These are phyloP conservation scores for Lophius americanus DNA, from an alignment of 2,797 vertebrate genomes.

Conservation along the genomic window DNA sequence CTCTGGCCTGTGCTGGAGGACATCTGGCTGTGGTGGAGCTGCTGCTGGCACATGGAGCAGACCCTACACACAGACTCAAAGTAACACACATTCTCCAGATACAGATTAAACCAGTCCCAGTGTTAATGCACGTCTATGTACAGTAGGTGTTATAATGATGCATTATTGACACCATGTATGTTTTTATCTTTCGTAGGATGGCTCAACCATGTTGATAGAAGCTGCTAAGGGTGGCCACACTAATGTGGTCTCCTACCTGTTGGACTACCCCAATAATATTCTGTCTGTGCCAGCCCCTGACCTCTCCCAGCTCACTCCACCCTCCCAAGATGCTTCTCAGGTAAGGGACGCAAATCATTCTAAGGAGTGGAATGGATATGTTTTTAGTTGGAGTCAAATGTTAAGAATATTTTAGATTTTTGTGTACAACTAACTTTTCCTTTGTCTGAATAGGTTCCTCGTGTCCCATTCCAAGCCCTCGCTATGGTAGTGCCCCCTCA, in stretches of 20 bases:
- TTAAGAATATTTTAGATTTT: neutral
- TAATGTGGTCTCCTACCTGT: conserved; percentile 97
- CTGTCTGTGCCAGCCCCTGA: conserved; percentile 93
- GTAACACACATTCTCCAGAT: conserved; percentile 69
- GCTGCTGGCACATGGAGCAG: conserved; percentile 95
- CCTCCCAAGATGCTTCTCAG: conserved; percentile 98
- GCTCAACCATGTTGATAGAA: conserved; percentile 99
- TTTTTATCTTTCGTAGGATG: conserved; percentile 84
- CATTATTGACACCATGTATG: neutral
- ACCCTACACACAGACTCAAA: conserved; percentile 99
- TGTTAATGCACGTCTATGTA: neutral
- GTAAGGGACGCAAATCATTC: conserved; percentile 70
- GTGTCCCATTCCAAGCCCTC: conserved; percentile 97
- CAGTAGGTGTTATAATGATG: neutral
- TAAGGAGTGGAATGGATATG: neutral
- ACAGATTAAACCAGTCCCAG: neutral
- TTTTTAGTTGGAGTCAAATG: neutral
- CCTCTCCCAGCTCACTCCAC: conserved; percentile 93
- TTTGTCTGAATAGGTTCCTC: conserved; percentile 87
- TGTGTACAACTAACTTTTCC: conserved; percentile 8
- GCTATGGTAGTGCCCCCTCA: conserved; percentile 99
- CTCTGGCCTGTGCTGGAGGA: conserved; percentile 96
- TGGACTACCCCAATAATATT: conserved; percentile 99
- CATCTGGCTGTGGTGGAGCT: conserved; percentile 98
- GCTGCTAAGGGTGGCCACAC: conserved; percentile 99